These are phyloP conservation scores for Eudasyphora cyanicolor DNA, from an alignment of 2,888 invertebrate genomes.

Conservation along the genomic window DNA sequence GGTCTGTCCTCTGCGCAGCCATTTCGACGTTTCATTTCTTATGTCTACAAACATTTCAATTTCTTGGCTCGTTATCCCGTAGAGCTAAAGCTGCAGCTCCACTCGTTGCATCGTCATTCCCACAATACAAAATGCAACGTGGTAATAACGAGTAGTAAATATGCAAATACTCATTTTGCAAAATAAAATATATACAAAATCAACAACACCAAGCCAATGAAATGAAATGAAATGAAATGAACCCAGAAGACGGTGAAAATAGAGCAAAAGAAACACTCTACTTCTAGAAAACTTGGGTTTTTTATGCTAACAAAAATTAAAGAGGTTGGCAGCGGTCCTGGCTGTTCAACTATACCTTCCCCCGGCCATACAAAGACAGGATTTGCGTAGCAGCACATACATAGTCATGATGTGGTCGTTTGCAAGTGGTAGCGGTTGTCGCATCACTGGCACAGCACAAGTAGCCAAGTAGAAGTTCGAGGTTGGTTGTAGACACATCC, in stretches of 20 bases:
- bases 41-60: constrained; percentile 48
- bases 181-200: constrained; percentile 17
- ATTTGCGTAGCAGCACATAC: not conserved
- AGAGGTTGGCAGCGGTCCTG: constrained; percentile 11
- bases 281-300: not conserved
- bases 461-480: constrained; percentile 1
- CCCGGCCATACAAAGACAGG: not conserved
- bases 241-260: not conserved
- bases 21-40: constrained; percentile 20
- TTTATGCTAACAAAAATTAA: constrained; percentile 24
- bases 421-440: constrained; percentile 7
- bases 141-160: constrained; percentile 62
- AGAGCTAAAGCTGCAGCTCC: not conserved
- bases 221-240: constrained; percentile 6
- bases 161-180: constrained; percentile 56
- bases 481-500: not conserved
- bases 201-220: constrained; percentile 38
- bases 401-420: constrained; percentile 4
- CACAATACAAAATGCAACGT: constrained; percentile 40
- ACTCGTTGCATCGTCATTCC: not conserved
- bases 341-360: not conserved
- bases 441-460: not conserved
- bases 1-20: constrained; percentile 18
- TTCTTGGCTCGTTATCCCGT: constrained; percentile 37
- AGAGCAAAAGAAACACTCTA: not conserved